Conservation (phyloP, 2,888 invertebrate species). For the Prosopocoilus inquinatus region DNA sequence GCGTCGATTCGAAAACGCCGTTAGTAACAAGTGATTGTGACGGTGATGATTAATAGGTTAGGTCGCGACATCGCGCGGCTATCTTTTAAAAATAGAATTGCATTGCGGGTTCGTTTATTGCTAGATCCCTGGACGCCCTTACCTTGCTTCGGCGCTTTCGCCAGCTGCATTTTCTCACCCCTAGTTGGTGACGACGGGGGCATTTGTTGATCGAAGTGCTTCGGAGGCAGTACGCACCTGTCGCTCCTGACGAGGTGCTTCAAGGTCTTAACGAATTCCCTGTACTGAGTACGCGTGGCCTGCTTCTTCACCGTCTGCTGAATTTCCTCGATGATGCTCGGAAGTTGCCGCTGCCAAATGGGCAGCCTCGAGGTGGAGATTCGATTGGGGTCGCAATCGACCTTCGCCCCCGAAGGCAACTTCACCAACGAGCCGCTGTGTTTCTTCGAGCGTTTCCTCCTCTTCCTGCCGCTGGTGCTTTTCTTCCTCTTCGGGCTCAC, state of each 20-base stretch:
- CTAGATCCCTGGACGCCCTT: background rate
- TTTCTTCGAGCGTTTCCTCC: background rate
- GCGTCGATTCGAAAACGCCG: too few species aligned
- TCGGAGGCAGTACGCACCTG: background rate
- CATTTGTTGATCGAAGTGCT: background rate
- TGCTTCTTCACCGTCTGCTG: conserved; percentile 18
- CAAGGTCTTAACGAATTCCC: conserved; percentile 13
- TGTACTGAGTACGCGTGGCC: conserved; percentile 18
- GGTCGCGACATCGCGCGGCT: too few species aligned
- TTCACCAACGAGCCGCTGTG: background rate
- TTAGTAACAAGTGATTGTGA: too few species aligned
- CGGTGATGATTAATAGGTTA: too few species aligned
- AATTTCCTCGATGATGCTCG: conserved; percentile 18
- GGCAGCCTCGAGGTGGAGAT: conserved; percentile 5
- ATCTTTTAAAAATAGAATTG: background rate
- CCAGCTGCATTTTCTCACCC: background rate
- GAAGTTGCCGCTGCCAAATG: conserved; percentile 18
- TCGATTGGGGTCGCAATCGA: background rate
- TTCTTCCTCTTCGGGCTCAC: background rate
- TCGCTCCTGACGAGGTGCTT: conserved; percentile 7
- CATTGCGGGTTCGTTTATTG: too few species aligned
- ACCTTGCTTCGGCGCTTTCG: conserved; percentile 7
- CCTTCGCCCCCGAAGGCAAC: background rate
- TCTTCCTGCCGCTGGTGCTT: background rate
- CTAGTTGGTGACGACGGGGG: background rate